Base-by-base conservation (phyloP, 2,888 invertebrate species). In the Scaptomyza tumidula region DNA sequence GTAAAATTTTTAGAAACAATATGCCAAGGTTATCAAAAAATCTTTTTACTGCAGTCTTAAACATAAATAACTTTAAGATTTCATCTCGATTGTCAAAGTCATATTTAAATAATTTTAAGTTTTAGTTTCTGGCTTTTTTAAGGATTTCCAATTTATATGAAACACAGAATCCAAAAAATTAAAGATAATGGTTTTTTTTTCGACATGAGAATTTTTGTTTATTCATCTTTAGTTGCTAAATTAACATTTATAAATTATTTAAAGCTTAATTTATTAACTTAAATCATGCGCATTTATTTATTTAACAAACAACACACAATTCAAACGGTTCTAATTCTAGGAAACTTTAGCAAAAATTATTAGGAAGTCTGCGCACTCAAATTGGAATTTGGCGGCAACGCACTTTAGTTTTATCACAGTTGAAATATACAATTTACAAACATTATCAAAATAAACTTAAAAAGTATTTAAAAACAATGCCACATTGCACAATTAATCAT, bases 211-310 rank as follows among this genome's bases (percentile, higher is more conserved):
- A 62, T 35, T 57, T 62, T 62, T 62, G 50, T 74, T 74, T 74
- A 45, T 68, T 75, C 5, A 66, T 63, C n/a, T 58, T 45, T 50
- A 52, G 19, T 49, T 56, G 62, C 77, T 88, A 85, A 70, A 68
- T 73, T 79, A 84, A 84, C 88, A 79, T 77, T 83, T 88, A 80
- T 68, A 71, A 83, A 88, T 75, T 85, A 88, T 86, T 88, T 85
- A 85, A 85, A 88, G 84, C 84, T 86, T 88, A 87, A 65, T 66
- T 50, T 80, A 80, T 19, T 68, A 71, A 71, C 57, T 55, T 68
- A 13, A 43, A 60, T 62, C 68, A 46, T 48, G 60, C 49, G 63
- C 54, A 43, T 35, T 10, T 19, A 29, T 49, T 6, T 31, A 27
- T 9, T 19, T 71, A 66, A 54, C n/a, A 5, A 54, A 54, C 57